A percentile compares a stretch with the other conserved stretches of the same genome.
Evolutionary conservation across 2,888 invertebrate genomes (phyloP).

Genomic region (Mayetiola destructor): DNA sequence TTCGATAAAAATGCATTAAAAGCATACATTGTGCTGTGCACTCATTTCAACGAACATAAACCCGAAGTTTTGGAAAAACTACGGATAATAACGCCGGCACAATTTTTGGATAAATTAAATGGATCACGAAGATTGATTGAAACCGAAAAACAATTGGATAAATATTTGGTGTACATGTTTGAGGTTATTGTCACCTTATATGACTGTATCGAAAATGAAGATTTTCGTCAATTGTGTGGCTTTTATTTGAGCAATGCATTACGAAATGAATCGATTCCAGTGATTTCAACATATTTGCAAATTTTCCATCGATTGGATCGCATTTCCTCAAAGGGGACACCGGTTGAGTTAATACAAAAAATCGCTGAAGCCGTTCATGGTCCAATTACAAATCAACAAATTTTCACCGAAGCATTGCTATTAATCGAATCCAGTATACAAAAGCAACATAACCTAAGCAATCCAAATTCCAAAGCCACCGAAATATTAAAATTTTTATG

Average conservation of each 20-base stretch:
- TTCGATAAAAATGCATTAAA: not conserved
- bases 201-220: not conserved
- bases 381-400: not conserved
- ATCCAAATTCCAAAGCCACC: not conserved
- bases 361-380: constrained; percentile 1
- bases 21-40: not conserved
- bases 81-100: not conserved
- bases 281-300: not conserved
- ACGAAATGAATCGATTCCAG: not conserved
- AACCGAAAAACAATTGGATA: not conserved
- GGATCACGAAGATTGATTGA: not conserved
- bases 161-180: not conserved
- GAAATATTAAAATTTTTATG: not conserved
- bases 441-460: not conserved
- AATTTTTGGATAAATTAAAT: not conserved
- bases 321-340: not conserved
- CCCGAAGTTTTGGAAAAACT: not conserved
- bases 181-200: not conserved
- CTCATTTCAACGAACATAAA: not conserved
- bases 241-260: not conserved
- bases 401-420: constrained; percentile 2
- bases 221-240: not conserved
- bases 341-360: not conserved
- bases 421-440: not conserved
- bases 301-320: not conserved